Evolutionary conservation across 2,113 vertebrate species (phyloP).

Genomic region (Pogonocichla stellata): DNA sequence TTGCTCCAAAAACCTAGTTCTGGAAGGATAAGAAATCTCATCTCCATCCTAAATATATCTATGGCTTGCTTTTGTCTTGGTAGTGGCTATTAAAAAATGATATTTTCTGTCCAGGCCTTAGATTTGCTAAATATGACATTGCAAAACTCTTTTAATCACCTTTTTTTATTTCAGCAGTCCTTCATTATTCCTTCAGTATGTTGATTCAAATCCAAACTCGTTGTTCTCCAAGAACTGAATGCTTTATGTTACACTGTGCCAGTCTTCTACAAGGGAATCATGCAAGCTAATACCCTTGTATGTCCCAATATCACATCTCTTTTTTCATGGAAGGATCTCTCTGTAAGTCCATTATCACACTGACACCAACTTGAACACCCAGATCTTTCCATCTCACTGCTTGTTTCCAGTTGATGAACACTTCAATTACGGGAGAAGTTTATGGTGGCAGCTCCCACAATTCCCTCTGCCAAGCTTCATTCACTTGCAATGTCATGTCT

Average conservation of each 20-base stretch:
- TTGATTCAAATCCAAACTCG: not conserved
- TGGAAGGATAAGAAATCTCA: not conserved
- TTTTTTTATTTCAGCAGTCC: not conserved
- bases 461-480: not conserved
- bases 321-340: not conserved
- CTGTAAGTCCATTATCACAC: not conserved
- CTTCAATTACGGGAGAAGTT: not conserved
- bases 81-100: not conserved
- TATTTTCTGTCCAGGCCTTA: not conserved
- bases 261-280: rapidly evolving
- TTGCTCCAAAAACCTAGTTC: not conserved
- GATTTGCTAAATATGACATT: not conserved
- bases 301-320: not conserved
- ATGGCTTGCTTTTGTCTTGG: not conserved
- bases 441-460: not conserved
- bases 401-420: not conserved
- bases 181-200: not conserved
- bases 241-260: rapidly evolving
- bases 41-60: not conserved
- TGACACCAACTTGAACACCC: not conserved
- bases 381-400: not conserved
- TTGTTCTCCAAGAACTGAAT: not conserved
- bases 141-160: not conserved
- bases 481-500: not conserved
- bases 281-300: not conserved